Conservation (phyloP, 2,888 invertebrate species). For the Chrysolina americana region DNA sequence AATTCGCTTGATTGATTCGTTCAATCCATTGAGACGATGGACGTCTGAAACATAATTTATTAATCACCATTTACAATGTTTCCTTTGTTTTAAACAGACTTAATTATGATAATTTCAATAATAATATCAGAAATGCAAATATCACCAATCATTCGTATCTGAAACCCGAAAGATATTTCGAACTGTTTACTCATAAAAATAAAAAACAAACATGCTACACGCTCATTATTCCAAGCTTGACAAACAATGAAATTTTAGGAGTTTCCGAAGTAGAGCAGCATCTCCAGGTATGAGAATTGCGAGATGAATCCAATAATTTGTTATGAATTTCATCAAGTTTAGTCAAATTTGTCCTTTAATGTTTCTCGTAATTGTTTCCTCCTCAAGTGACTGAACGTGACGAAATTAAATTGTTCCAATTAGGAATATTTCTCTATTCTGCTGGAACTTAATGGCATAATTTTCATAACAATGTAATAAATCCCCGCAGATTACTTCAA, state of each 20-base stretch:
- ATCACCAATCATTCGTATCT: too few species aligned
- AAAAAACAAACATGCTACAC: not conserved
- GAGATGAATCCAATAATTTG: conserved; percentile 12
- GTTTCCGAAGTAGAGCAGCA: conserved; percentile 6
- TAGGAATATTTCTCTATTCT: conserved; percentile 12
- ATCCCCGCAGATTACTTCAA: conserved; percentile 12
- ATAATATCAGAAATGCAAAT: too few species aligned
- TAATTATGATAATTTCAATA: too few species aligned
- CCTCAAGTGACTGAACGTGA: conserved; percentile 13
- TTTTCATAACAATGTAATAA: conserved; percentile 14
- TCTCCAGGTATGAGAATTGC: not conserved
- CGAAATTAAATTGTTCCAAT: conserved; percentile 18
- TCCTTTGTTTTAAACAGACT: too few species aligned
- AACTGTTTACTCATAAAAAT: not conserved
- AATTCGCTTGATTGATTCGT: too few species aligned
- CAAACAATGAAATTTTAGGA: not conserved
- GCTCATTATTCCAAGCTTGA: not conserved
- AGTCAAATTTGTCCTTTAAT: conserved; percentile 5
- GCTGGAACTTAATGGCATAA: not conserved
- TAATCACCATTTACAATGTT: too few species aligned
- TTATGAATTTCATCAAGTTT: not conserved
- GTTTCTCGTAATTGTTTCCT: conserved; percentile 18
- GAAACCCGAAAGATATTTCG: too few species aligned
- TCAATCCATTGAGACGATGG: too few species aligned
- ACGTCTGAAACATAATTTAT: too few species aligned